Evolutionary conservation across 1,140 invertebrate genomes (phyloP), one percentile per base, ranked within the genome.

Genomic region (Panonychus citri): DNA sequence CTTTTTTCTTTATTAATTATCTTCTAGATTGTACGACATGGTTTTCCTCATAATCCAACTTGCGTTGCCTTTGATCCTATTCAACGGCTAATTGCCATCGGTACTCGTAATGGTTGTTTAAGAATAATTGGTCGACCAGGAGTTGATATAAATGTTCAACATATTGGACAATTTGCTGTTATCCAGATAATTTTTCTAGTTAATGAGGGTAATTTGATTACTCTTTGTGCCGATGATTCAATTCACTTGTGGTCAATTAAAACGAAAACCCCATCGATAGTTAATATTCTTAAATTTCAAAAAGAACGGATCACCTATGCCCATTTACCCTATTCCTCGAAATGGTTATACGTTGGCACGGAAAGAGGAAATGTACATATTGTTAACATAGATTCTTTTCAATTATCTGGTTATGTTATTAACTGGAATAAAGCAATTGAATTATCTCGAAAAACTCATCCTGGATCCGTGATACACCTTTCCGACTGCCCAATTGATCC

Each of bases 401-500:
- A 79, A 64, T 78, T 98, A 62, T 96, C 89, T 66, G 91, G 91
- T 61, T 98, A 99, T 75, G 79, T 95, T 69, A 94, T 98, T 73
- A 96, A 97, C 76, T 99, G 94, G 94, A 98, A 99, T 76, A 99
- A 99, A 77, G 88, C 91, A 63, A 98, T 98, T 70, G 94, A 97
- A 82, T 76, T 96, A 90, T 85, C 81, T 66, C 77, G 87, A 67
- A 86, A 85, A 73, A 91, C 83, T 61, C 89, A 94, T 76, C 91
- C 91, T 55, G 91, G 91, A 58, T 74, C 84, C 59, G 83, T 95
- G 61, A 81, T 95, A 63, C 87, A 91, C 73, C 78, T 95, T 65
- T 86, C 84, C 74, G 91, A 95, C 75, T 90, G 89, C 75, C 89
- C 90, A 61, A 74, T 85, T 66, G 90, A 96, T 74, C 77, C 85